Base-by-base conservation (phyloP, 2,113 vertebrate species). In the Serilophus lunatus region DNA sequence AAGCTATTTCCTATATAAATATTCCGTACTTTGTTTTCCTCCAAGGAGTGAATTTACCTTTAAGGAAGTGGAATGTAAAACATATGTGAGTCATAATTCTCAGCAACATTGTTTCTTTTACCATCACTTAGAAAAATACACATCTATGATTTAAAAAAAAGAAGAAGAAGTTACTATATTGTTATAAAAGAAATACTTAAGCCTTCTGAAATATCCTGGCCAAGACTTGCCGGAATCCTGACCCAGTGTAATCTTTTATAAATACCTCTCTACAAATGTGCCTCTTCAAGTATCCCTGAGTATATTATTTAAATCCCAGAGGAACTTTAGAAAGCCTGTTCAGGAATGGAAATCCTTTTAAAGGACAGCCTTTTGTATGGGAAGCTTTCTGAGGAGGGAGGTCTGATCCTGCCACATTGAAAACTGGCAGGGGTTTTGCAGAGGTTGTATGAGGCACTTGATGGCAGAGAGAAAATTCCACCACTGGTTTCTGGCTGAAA, bases 251-350 rank as follows among this genome's bases (percentile, higher is more conserved):
- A 91, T 87, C 65, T 80, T 92, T 78, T 75, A 86, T 71, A 87
- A 92, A 82, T 91, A 68, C 49, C 69, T 60, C 61, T 61, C 50
- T 57, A 53, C 49, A 77, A 93, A 69, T 63, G 51, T 91, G 64
- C 26, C 72, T 79, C 82, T 91, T 77, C 53, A 57, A 65, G 38
- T 69, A 78, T 79, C 70, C 47, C 92, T 42, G 82, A 74, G 93
- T 53, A 82, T 82, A 49, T 93, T 74, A 74, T 74, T 97, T 54
- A 93, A 90, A 94, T 56, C 90, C 75, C 85, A 90, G 75, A 56
- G 82, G 90, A 64, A 78, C 59, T 91, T 71, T 19, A 45, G 65
- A 68, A 60, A 86, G 79, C 0, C 0, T 4, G 2, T 76, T 59
- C 33, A 94, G 87, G 75, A 77, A 70, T 35, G 79, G 72, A 88